A percentile compares a stretch with the other conserved stretches of the same genome.
Evolutionary conservation across 1,140 invertebrate species (phyloP).

Genomic region (Diuraphis noxia): DNA sequence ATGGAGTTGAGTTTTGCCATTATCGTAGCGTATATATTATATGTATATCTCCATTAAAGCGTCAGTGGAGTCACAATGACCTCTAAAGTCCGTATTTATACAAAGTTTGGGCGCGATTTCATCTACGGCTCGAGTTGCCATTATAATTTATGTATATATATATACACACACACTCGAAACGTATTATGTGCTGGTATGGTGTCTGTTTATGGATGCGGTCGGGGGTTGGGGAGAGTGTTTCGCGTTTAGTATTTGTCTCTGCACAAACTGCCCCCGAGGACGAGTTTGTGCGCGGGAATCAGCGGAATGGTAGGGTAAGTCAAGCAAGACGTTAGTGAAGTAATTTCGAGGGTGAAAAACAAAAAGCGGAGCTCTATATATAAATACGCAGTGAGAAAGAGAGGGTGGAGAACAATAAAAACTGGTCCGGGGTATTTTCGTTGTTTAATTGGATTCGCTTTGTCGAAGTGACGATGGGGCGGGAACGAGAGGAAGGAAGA

Average conservation of each 20-base stretch:
- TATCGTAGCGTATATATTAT: background rate
- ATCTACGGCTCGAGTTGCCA: background rate
- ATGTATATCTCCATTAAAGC: background rate
- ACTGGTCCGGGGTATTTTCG: slow-evolving; percentile 49
- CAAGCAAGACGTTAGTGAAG: slow-evolving; percentile 48
- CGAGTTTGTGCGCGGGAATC: background rate
- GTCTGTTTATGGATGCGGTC: background rate
- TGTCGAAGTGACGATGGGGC: background rate
- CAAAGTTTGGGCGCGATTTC: background rate
- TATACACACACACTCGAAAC: background rate
- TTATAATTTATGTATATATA: background rate
- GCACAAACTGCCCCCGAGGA: slow-evolving; percentile 9
- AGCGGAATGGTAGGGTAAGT: background rate
- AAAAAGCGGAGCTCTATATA: slow-evolving; percentile 6
- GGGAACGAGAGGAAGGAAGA: background rate
- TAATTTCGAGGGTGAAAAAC: slow-evolving; percentile 51
- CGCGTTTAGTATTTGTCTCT: slow-evolving; percentile 25
- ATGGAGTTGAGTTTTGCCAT: background rate
- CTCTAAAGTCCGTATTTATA: background rate
- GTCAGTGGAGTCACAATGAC: background rate
- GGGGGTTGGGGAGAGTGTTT: background rate
- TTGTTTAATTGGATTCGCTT: slow-evolving; percentile 54
- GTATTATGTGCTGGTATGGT: background rate
- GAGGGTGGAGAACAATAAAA: slow-evolving; percentile 41
- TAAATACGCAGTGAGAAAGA: no score